phyloP scores from a whole-genome alignment of 2,113 vertebrate genomes.

The Gracilinanus agilis region DNA sequence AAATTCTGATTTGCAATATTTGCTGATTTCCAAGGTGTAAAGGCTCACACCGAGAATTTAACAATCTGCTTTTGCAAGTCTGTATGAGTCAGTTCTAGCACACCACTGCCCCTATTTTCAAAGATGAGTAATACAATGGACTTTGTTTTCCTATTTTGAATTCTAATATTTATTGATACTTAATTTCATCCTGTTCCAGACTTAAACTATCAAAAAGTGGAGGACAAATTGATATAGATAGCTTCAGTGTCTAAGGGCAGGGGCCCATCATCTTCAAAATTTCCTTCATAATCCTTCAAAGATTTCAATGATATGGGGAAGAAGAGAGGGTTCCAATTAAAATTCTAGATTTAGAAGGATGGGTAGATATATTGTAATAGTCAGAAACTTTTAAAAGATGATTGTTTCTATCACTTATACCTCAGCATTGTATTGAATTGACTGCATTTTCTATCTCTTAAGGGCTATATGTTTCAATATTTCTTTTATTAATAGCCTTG shows the following conservation, averaged over 20 bases:
- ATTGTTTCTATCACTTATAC: conserved; percentile 25
- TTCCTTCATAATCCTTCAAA: conserved; percentile 1
- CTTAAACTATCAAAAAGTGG: neutral
- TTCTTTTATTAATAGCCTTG: neutral
- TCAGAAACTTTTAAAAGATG: conserved; percentile 14
- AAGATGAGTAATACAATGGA: neutral
- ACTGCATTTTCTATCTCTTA: neutral
- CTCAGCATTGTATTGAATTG: neutral
- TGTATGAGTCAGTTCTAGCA: neutral
- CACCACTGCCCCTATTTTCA: neutral
- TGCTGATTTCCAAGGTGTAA: neutral
- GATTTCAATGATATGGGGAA: neutral
- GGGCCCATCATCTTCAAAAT: conserved; percentile 25
- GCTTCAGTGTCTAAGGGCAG: conserved; percentile 11
- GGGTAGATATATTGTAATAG: neutral
- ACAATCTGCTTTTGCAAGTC: neutral
- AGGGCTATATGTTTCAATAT: conserved; percentile 1
- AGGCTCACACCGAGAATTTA: neutral
- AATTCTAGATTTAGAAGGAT: conserved; percentile 2
- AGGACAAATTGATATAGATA: neutral
- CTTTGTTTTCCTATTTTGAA: conserved; percentile 41
- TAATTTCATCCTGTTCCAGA: conserved; percentile 50
- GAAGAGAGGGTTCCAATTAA: conserved; percentile 43
- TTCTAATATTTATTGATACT: conserved; percentile 17
- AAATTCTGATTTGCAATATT: neutral